Percentiles rank a stretch among this genome's conserved stretches.
phyloP scores from a whole-genome alignment of 2,113 vertebrate species.

The Ammodytes marinus region DNA sequence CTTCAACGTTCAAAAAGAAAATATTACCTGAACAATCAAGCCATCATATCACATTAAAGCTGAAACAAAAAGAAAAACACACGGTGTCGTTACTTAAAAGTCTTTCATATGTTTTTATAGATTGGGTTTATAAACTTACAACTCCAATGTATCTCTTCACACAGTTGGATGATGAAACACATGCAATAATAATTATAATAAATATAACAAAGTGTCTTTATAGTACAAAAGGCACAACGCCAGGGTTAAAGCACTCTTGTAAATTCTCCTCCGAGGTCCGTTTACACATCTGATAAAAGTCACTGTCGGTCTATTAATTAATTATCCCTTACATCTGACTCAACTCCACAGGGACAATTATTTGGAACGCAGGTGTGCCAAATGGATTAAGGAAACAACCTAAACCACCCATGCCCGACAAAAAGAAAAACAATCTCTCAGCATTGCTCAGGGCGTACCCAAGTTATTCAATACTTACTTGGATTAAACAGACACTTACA shows the following conservation, averaged over 20 bases:
- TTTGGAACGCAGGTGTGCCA: background rate
- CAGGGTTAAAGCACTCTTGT: background rate
- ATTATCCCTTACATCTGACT: background rate
- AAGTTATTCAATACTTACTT: background rate
- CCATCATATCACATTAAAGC: background rate
- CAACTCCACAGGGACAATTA: too few relatives aligned
- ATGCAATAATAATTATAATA: conserved; percentile 36
- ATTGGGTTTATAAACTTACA: conserved; percentile 28
- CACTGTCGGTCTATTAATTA: background rate
- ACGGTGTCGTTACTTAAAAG: background rate
- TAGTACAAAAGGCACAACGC: conserved; percentile 8
- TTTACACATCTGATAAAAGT: conserved; percentile 14
- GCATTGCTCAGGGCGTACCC: background rate
- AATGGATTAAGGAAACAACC: background rate
- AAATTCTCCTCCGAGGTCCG: background rate
- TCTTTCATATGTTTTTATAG: conserved; percentile 35
- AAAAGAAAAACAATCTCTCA: background rate
- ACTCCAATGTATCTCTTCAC: conserved; percentile 6
- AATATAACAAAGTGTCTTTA: conserved; percentile 38
- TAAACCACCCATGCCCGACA: background rate
- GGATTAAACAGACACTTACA: background rate
- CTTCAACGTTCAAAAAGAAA: background rate
- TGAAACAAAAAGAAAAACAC: background rate
- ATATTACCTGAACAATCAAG: background rate
- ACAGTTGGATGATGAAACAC: conserved; percentile 17